Base-by-base conservation (phyloP, 2,888 invertebrate species). In the Desoria tigrina region DNA sequence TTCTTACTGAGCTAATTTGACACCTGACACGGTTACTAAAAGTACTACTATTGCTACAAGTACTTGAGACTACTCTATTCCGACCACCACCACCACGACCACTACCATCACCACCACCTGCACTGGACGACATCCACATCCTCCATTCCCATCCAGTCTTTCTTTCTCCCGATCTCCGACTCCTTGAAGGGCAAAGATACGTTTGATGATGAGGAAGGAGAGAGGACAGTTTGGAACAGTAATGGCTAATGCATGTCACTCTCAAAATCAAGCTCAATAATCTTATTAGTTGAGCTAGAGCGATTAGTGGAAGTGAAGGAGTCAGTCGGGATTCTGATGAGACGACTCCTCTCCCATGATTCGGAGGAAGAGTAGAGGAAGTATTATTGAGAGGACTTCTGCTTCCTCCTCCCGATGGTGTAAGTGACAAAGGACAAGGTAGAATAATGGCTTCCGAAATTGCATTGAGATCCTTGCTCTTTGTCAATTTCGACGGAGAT, bases 1-100 rank as follows among this genome's bases (percentile, higher is more conserved):
- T 74, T 74, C 68, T 74, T 59, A 69, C 72, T 66, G 64, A 64
- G 61, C 67, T 75, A 72, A 73, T 74, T 74, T 73, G 73, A 75
- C 74, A 75, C 68, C 74, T 72, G 72, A 71, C 69, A 68, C 71
- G 65, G 50, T 51, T 64, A 42, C 37, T 23, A 27, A 45, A 39
- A 6, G 39, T 45, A 21, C 45, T 45, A 45, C 45, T 45, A 45
- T 3, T 45, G 45, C 45, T 45, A n/a, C n/a, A 16, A 45, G 45
- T 18, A 45, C 45, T 45, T 6, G 45, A 45, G 21, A n/a, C 4
- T 45, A 45, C 45, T 45, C 21, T 16, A 16, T 4, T n/a, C 45
- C 45, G 4, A 45, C n/a, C 16, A 9, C n/a, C 16, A 21, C 21
- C 45, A 18, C 16, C n/a, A 18, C 16, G 4, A 21, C 6, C 21